phyloP scores from a whole-genome alignment of 2,888 invertebrate species.

The Latrodectus hesperus region DNA sequence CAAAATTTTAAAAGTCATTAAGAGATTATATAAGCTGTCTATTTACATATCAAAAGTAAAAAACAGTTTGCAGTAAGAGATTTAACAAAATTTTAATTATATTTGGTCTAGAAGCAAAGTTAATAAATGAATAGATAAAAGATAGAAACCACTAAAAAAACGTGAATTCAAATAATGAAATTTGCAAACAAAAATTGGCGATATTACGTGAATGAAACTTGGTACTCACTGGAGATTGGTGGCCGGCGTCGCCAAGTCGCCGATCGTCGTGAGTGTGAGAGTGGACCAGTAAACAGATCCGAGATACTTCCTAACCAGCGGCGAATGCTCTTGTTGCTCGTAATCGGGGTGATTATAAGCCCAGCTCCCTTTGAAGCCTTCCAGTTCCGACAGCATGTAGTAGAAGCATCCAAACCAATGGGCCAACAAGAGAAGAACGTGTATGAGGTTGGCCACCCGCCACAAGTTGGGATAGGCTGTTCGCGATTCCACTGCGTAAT shows the following conservation, averaged over 20 bases:
- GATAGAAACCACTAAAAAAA: too few relatives aligned
- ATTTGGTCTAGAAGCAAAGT: too few relatives aligned
- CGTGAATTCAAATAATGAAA: too few relatives aligned
- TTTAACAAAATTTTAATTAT: too few relatives aligned
- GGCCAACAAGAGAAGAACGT: constrained; percentile 93
- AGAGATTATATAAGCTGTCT: too few relatives aligned
- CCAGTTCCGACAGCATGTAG: constrained; percentile 92
- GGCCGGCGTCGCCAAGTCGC: constrained; percentile 95
- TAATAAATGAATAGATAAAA: too few relatives aligned
- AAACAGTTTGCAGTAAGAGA: too few relatives aligned
- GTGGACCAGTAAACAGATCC: constrained; percentile 98
- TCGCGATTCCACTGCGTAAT: constrained; percentile 96
- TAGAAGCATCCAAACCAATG: constrained; percentile 99
- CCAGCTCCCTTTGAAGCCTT: constrained; percentile 82
- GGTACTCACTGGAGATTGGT: constrained; percentile 95
- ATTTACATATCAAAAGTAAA: too few relatives aligned
- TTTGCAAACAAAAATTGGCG: too few relatives aligned
- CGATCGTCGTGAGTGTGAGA: constrained; percentile 94
- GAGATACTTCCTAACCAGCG: constrained; percentile 92
- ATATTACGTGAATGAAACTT: neutral
- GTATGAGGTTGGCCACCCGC: constrained; percentile 96
- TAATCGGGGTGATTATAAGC: constrained; percentile 78
- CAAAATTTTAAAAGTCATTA: too few relatives aligned
- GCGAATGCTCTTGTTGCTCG: constrained; percentile 86
- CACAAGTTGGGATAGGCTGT: constrained; percentile 97